Conservation (phyloP, 2,113 vertebrate species). For the Oryzias javanicus region DNA sequence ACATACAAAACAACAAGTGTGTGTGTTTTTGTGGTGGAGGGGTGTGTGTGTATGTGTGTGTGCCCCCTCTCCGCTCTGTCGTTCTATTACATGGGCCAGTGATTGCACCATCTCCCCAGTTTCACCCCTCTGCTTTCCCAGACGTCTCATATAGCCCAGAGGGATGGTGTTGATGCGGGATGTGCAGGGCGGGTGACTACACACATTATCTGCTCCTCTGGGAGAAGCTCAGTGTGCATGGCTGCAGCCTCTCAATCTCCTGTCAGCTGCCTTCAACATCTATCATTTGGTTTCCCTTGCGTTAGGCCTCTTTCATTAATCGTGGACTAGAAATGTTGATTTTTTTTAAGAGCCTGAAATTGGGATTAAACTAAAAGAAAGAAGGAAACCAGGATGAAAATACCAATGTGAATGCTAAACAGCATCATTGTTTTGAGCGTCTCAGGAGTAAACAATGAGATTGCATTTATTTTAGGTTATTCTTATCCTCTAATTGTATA, state of each 20-base stretch:
- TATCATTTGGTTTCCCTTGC: slow-evolving; percentile 28
- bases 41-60: slow-evolving; percentile 22
- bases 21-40: slow-evolving; percentile 21
- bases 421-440: too few relatives aligned
- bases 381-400: neutral
- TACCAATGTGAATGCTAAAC: too few relatives aligned
- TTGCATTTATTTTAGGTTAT: too few relatives aligned
- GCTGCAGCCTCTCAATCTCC: slow-evolving; percentile 33
- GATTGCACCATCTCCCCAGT: slow-evolving; percentile 66
- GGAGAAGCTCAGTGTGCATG: slow-evolving; percentile 45
- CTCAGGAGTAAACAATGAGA: too few relatives aligned
- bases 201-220: slow-evolving; percentile 68
- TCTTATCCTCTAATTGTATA: too few relatives aligned
- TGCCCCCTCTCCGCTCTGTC: slow-evolving; percentile 51
- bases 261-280: slow-evolving; percentile 42
- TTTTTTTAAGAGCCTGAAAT: neutral
- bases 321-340: slow-evolving; percentile 1
- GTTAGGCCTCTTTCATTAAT: slow-evolving; percentile 16
- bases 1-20: slow-evolving; percentile 23
- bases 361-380: slow-evolving; percentile 6
- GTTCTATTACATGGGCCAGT: slow-evolving; percentile 77
- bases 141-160: slow-evolving; percentile 69
- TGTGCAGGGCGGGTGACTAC: slow-evolving; percentile 37
- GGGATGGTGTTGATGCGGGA: slow-evolving; percentile 64
- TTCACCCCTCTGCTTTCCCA: slow-evolving; percentile 69